Evolutionary conservation across 2,113 vertebrate species (phyloP).

Genomic region (Progne subis): DNA sequence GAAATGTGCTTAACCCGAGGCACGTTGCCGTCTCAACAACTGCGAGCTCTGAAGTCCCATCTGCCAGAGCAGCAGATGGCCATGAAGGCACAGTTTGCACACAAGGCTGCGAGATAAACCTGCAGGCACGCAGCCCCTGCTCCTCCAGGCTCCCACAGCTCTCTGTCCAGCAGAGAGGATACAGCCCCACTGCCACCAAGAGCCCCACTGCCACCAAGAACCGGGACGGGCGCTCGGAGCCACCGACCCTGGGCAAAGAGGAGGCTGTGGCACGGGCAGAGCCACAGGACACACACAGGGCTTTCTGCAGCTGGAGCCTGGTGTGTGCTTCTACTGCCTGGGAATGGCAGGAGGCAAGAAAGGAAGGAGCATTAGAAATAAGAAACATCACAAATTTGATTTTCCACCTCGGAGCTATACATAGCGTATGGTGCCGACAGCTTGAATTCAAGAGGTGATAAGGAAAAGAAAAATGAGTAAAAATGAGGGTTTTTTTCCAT

Average conservation of each 20-base stretch:
- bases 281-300: rapidly evolving
- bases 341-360: background rate
- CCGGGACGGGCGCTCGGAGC: rapidly evolving
- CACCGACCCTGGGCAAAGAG: background rate
- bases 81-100: rapidly evolving
- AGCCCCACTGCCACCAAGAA: background rate
- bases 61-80: background rate
- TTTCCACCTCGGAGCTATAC: background rate
- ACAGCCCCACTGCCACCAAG: background rate
- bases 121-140: background rate
- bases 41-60: rapidly evolving
- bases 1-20: rapidly evolving
- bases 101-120: background rate
- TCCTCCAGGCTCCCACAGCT: background rate
- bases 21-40: rapidly evolving
- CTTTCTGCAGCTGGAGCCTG: background rate
- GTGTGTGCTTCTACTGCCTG: rapidly evolving
- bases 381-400: background rate
- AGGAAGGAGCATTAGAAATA: background rate
- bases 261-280: background rate
- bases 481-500: background rate
- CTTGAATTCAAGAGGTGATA: background rate
- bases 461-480: background rate
- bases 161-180: background rate
- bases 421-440: rapidly evolving